A percentile compares a stretch with the other conserved stretches of the same genome.
Evolutionary conservation across 2,113 vertebrate genomes (phyloP).

Genomic region (Stomatorhinus ivindoensis): DNA sequence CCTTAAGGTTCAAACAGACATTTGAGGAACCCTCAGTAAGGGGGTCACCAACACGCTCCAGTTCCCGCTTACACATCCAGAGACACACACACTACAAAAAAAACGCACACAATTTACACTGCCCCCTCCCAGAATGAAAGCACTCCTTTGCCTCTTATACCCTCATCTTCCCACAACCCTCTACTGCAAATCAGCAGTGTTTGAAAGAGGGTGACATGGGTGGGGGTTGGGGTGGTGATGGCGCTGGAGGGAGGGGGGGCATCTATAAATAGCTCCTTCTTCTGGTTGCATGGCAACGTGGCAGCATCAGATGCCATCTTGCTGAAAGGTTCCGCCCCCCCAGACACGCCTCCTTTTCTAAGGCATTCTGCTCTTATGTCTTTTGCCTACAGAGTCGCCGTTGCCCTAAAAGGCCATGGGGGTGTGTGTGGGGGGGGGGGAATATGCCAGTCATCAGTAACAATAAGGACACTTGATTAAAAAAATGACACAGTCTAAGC

Average conservation of each 20-base stretch:
- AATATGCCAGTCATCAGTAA: not conserved
- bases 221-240: conserved; percentile 31
- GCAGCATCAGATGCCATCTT: conserved; percentile 58
- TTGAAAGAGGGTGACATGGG: conserved; percentile 50
- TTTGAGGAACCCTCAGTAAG: not conserved
- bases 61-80: not conserved
- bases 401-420: conserved; percentile 8
- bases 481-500: not conserved
- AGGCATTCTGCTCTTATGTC: conserved; percentile 57
- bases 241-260: conserved; percentile 48
- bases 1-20: not conserved
- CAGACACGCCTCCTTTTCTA: conserved; percentile 66
- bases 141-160: not conserved
- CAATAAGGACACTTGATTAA: not conserved
- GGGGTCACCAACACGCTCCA: not conserved
- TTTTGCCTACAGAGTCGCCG: conserved; percentile 46
- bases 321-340: conserved; percentile 61
- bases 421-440: not conserved
- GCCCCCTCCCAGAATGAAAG: not conserved
- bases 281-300: conserved; percentile 68
- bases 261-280: conserved; percentile 71
- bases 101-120: not conserved
- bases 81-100: not conserved
- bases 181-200: conserved; percentile 45
- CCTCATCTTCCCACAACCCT: conserved; percentile 33